Evolutionary conservation across 2,113 vertebrate genomes (phyloP).

Genomic region (Prunella fulvescens): DNA sequence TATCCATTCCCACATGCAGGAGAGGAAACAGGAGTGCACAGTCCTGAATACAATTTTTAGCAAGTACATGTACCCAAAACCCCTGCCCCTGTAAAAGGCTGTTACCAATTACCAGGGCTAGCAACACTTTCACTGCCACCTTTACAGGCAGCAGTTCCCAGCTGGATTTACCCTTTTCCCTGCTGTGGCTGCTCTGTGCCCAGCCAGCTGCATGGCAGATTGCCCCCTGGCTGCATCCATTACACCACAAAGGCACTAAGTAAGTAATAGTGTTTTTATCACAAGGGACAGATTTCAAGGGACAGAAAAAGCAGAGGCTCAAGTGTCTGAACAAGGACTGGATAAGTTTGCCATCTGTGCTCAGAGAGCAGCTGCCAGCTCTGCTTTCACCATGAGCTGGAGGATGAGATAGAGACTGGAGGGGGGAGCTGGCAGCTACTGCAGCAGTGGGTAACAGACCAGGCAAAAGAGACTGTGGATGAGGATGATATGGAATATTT

Average conservation of each 20-base stretch:
- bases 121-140: background rate
- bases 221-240: background rate
- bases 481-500: accelerated
- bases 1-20: accelerated
- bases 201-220: background rate
- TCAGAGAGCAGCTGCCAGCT: background rate
- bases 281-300: background rate
- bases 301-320: background rate
- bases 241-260: background rate
- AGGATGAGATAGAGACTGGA: background rate
- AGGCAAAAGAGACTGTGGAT: background rate
- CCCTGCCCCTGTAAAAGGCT: background rate
- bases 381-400: background rate
- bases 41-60: background rate
- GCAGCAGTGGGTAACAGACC: background rate
- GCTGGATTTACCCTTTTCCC: background rate
- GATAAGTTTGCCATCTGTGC: background rate
- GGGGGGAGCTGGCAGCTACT: background rate
- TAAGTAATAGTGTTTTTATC: background rate
- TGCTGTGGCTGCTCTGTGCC: background rate
- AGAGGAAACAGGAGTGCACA: background rate
- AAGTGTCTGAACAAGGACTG: background rate
- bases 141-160: background rate
- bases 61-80: background rate
- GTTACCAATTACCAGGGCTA: background rate